phyloP scores from a whole-genome alignment of 35 echinoderm and acorn worm species.

The Stichopus chloronotus region DNA sequence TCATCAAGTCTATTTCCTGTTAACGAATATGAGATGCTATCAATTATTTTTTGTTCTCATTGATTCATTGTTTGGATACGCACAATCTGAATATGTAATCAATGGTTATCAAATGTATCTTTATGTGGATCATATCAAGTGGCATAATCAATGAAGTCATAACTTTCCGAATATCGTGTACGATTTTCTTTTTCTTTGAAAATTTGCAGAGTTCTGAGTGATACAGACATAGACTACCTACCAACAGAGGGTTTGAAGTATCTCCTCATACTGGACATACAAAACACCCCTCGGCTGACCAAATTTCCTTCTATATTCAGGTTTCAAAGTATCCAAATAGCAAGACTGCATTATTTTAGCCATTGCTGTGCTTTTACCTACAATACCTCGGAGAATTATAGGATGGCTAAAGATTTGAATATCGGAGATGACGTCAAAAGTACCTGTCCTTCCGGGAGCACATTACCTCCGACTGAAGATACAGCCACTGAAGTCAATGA shows the following conservation, averaged over 20 bases:
- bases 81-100: too few species aligned
- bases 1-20: too few species aligned
- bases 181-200: too few species aligned
- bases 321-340: constrained; percentile 75
- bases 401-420: constrained; percentile 63
- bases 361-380: constrained; percentile 95
- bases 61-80: too few species aligned
- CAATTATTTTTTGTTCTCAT: too few species aligned
- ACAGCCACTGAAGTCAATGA: neutral
- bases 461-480: constrained; percentile 26
- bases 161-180: too few species aligned
- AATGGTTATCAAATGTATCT: too few species aligned
- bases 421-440: constrained; percentile 2
- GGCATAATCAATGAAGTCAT: too few species aligned
- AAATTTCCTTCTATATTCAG: constrained; percentile 87
- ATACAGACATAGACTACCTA: constrained; percentile 71
- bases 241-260: constrained; percentile 83
- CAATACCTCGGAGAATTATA: constrained; percentile 66
- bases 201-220: constrained; percentile 58
- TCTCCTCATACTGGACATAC: constrained; percentile 65
- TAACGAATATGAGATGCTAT: too few species aligned
- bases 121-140: too few species aligned
- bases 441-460: constrained; percentile 52
- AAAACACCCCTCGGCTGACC: constrained; percentile 65
- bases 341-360: constrained; percentile 79